Base-by-base conservation (phyloP, 2,888 invertebrate species). In the Carcina quercana region DNA sequence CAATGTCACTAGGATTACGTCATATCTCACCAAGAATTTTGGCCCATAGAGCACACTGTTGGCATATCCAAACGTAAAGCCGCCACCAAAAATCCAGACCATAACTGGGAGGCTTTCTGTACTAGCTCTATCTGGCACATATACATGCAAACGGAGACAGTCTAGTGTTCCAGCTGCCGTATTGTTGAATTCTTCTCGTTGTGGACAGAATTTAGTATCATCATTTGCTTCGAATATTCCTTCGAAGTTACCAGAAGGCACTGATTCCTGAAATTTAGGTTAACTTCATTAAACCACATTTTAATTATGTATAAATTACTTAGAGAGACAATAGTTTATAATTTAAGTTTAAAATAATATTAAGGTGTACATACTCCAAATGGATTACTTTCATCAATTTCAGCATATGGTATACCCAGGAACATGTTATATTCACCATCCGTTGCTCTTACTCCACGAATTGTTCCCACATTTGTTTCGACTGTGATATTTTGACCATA, bases 131-230 rank as follows among this genome's bases (percentile, higher is more conserved):
- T 2, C 36, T 1, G 88, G 88, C 1, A 87, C 85, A 49, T 86
- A 90, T 0, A 89, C 78, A 52, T 88, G 89, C 3, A 90, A 47
- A 38, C 84, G 86, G 1, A 90, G 71, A 38, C 90, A 90, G 45
- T 86, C 85, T 35, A 83, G 64, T 12, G 63, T 24, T 55, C 85
- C 57, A 47, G 68, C 13, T 53, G 47, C 34, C n/a, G 68, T 33
- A 12, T 24, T 24, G 24, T n/a, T 32, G 24, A 24, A 14, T 12
- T 19, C 6, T 3, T 12, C 8, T 20, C 3, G 6, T 14, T 17
- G 17, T 17, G 28, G 32, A 21, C 37, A 37, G 3, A 27, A 17
- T 5, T 35, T 34, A 1, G 49, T 33, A 13, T 53, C 53, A 29
- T 51, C 38, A 15, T 37, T 36, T 3, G 57, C 57, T 1, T 47